phyloP scores from a whole-genome alignment of 1,140 invertebrate species.

The Zelostemma sp. region DNA sequence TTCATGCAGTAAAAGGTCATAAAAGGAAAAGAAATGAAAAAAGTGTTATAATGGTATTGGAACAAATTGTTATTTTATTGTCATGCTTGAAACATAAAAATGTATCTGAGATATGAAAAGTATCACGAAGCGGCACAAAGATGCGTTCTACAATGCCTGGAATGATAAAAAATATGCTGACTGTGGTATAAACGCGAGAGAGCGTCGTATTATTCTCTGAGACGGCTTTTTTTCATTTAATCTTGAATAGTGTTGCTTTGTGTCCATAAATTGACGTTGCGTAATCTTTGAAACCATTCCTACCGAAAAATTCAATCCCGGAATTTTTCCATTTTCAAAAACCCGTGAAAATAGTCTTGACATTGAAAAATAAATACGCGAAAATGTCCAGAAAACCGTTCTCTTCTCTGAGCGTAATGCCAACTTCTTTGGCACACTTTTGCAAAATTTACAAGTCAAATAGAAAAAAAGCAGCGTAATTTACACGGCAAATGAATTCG shows the following conservation, averaged over 20 bases:
- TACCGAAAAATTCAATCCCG: too few species aligned
- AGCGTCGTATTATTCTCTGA: too few species aligned
- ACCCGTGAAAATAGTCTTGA: too few species aligned
- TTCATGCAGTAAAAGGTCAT: neutral
- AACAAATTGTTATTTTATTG: slow-evolving; percentile 27
- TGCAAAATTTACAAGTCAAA: too few species aligned
- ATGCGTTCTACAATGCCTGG: neutral
- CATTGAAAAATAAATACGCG: too few species aligned
- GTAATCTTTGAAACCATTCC: slow-evolving; percentile 6
- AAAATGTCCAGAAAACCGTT: too few species aligned
- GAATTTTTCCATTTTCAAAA: too few species aligned
- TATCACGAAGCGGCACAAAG: slow-evolving; percentile 2
- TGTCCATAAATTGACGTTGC: slow-evolving; percentile 22
- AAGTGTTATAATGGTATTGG: neutral
- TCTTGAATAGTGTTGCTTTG: slow-evolving; percentile 16
- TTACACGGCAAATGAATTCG: too few species aligned
- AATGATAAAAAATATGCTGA: slow-evolving; percentile 1
- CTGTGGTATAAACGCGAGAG: neutral
- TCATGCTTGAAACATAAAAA: slow-evolving; percentile 16
- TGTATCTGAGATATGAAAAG: slow-evolving; percentile 4
- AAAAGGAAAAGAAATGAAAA: slow-evolving; percentile 15
- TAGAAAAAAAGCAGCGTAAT: too few species aligned
- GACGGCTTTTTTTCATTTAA: neutral
- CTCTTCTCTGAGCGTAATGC: too few species aligned
- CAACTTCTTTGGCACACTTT: too few species aligned